phyloP scores from a whole-genome alignment of 2,797 vertebrate species.

The Thamnophis elegans region DNA sequence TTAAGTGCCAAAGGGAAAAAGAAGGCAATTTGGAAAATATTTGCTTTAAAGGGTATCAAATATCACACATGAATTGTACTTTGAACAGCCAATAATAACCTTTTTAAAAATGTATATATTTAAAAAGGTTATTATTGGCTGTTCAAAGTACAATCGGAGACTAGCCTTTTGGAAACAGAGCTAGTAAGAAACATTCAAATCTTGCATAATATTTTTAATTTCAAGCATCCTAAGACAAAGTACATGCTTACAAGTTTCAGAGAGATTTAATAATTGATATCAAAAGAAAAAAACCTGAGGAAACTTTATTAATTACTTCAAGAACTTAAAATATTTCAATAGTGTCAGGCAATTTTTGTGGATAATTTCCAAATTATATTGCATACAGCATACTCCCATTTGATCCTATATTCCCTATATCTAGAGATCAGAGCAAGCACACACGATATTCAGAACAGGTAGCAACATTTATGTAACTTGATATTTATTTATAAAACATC shows the following conservation, averaged over 20 bases:
- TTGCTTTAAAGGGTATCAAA: not conserved
- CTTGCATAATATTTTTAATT: not conserved
- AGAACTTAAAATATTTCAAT: not conserved
- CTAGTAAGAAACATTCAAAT: not conserved
- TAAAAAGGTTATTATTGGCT: not conserved
- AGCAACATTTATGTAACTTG: not conserved
- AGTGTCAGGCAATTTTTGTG: not conserved
- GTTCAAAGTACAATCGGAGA: not conserved
- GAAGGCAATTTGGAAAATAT: not conserved
- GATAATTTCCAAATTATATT: not conserved
- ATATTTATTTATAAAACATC: not conserved
- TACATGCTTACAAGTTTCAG: not conserved
- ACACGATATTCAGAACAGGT: not conserved
- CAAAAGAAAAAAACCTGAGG: not conserved
- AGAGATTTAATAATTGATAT: not conserved
- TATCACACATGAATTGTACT: not conserved
- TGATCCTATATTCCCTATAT: not conserved
- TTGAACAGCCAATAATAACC: too few relatives aligned
- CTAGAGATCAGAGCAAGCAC: not conserved
- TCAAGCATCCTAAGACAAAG: not conserved
- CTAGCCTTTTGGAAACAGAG: not conserved
- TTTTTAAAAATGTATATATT: too few relatives aligned
- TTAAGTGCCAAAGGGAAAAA: conserved; percentile 1
- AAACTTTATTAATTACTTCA: not conserved
- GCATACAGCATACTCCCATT: not conserved